Base-by-base conservation (phyloP, 1,140 invertebrate genomes). In the Nilaparvata lugens region DNA sequence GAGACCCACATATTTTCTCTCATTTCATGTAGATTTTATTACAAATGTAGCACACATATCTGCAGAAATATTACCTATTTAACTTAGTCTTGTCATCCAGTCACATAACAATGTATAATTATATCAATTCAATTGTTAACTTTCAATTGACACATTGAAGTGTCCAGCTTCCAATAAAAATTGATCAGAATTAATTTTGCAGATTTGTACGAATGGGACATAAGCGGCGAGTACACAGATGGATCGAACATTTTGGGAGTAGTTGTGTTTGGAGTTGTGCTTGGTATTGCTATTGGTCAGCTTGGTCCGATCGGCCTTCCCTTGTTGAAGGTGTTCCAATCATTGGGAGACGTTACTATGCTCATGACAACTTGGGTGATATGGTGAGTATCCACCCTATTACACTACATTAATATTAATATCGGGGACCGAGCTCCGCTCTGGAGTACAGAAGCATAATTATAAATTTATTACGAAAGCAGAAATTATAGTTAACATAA, bases 301-400 rank as follows among this genome's bases (percentile, higher is more conserved):
- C 81, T 87, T 77, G 79, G 79, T 23, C 68, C 78, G 14, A 72
- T 76, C 57, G 84, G 83, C 6, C 79, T 81, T 68, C 82, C 83
- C 0, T 70, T 88, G 35, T 73, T 85, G 0, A 73, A 75, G 24
- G 81, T 88, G 58, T 87, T 87, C 67, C 78, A 79, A 28, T 76
- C 78, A 52, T 67, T 88, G 9, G 81, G 82, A 21, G 77, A 83
- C 25, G 79, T 83, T 5, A 84, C 85, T 76, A 88, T 88, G 85
- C 77, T 80, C 35, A 85, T 88, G 23, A 88, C 86, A 5, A 81
- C 80, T 23, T 84, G 83, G 81, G 82, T 88, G 11, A 85, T 88
- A 62, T 84, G 82, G 81, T 70, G 53, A 65, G 52, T 55, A 35
- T 14, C n/a, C 6, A 6, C 21, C 45, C 21, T 9, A 9, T 40